Percentiles rank a stretch among this genome's conserved stretches.
Conservation (phyloP, 2,113 vertebrate species). For the Ciconia stormi region DNA sequence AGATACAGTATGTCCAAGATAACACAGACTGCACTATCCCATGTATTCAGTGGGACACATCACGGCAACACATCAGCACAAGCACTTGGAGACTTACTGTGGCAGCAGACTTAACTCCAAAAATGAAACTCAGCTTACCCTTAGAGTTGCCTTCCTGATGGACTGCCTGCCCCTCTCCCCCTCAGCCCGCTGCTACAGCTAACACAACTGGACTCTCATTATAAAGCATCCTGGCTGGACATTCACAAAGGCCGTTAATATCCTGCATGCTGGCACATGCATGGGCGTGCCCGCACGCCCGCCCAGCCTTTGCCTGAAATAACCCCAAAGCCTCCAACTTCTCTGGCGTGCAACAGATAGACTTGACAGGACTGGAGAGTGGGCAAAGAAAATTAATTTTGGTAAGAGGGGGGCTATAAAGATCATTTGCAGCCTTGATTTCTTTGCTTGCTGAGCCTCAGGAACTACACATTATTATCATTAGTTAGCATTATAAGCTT, state of each 20-base stretch:
- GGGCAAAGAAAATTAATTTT: not conserved
- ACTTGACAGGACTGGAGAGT: not conserved
- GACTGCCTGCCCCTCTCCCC: not conserved
- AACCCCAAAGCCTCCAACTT: not conserved
- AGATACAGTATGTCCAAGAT: not conserved
- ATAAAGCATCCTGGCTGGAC: not conserved
- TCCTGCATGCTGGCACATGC: accelerated
- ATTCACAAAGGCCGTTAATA: not conserved
- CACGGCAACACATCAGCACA: not conserved
- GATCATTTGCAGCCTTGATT: not conserved
- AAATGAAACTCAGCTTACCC: not conserved
- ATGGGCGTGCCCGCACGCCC: accelerated
- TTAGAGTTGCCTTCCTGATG: too few relatives aligned
- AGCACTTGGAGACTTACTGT: not conserved
- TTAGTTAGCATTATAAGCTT: not conserved
- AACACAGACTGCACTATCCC: not conserved
- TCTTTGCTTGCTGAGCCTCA: not conserved
- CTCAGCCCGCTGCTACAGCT: not conserved
- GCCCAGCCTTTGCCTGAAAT: not conserved
- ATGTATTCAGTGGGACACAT: not conserved
- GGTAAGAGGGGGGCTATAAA: not conserved
- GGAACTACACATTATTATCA: not conserved
- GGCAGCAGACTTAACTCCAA: not conserved
- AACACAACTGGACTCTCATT: not conserved
- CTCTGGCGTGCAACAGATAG: not conserved